Evolutionary conservation across 2,888 invertebrate genomes (phyloP).

Genomic region (Orthonevra nobilis): DNA sequence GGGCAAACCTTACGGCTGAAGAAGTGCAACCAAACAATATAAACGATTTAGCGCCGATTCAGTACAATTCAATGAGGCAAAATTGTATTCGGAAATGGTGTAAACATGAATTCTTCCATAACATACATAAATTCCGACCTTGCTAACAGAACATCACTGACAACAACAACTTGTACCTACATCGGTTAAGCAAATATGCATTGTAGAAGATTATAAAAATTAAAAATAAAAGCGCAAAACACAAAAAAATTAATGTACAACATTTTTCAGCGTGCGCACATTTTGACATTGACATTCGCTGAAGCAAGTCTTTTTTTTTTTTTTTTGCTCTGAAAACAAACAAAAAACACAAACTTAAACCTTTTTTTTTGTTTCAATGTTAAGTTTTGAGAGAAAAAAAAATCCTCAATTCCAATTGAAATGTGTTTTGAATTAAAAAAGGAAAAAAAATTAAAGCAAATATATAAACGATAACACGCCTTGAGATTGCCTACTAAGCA

Average conservation of each 20-base stretch:
- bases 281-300: constrained; percentile 45
- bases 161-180: background rate
- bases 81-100: background rate
- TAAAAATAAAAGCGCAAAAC: background rate
- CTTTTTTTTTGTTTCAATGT: too few relatives aligned
- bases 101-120: background rate
- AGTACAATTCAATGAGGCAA: background rate
- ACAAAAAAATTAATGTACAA: constrained; percentile 7
- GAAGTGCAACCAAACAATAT: too few relatives aligned
- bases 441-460: too few relatives aligned
- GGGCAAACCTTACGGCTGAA: too few relatives aligned
- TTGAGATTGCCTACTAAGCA: too few relatives aligned
- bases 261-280: constrained; percentile 24
- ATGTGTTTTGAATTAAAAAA: too few relatives aligned
- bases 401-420: too few relatives aligned
- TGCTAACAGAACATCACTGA: background rate
- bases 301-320: constrained; percentile 1
- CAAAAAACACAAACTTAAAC: too few relatives aligned
- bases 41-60: background rate
- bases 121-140: too few relatives aligned
- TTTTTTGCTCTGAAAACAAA: constrained; percentile 14
- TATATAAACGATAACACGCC: too few relatives aligned
- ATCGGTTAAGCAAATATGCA: background rate
- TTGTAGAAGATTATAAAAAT: background rate
- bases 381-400: too few relatives aligned